These are phyloP conservation scores for Pseudococcus longispinus DNA, from an alignment of 2,888 invertebrate genomes.

Conservation along the genomic window DNA sequence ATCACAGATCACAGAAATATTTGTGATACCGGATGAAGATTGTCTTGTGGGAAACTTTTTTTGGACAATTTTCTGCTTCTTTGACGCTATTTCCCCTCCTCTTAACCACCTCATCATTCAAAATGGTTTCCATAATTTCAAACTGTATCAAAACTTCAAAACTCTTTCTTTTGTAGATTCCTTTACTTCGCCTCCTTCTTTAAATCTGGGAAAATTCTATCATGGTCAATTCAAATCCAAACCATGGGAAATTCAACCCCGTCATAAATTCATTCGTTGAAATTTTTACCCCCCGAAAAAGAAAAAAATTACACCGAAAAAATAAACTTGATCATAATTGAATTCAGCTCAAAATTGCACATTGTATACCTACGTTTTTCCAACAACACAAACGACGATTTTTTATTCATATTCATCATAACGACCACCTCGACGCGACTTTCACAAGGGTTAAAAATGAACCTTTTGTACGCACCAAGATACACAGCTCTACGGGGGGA, in stretches of 20 bases:
- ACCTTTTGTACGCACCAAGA: background rate
- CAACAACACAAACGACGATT: background rate
- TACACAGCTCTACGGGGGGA: background rate
- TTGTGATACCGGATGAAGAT: too few relatives aligned
- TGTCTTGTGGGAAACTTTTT: too few relatives aligned
- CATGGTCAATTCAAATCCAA: background rate
- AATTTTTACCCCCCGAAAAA: background rate
- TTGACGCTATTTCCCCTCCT: too few relatives aligned
- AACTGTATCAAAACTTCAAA: too few relatives aligned
- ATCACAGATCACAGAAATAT: too few relatives aligned
- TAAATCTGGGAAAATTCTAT: background rate
- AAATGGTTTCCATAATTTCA: too few relatives aligned
- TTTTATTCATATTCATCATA: background rate
- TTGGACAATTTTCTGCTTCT: too few relatives aligned
- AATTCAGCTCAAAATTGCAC: background rate
- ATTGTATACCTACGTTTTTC: background rate
- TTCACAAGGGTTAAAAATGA: conserved; percentile 23
- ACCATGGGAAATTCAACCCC: background rate
- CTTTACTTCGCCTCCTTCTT: background rate
- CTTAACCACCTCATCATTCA: too few relatives aligned
- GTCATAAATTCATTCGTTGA: background rate
- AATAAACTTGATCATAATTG: background rate
- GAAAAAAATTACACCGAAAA: background rate
- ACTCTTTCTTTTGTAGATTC: background rate
- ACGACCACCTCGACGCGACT: conserved; percentile 35